Base-by-base conservation (phyloP, 2,113 vertebrate genomes). In the Archocentrus centrarchus region DNA sequence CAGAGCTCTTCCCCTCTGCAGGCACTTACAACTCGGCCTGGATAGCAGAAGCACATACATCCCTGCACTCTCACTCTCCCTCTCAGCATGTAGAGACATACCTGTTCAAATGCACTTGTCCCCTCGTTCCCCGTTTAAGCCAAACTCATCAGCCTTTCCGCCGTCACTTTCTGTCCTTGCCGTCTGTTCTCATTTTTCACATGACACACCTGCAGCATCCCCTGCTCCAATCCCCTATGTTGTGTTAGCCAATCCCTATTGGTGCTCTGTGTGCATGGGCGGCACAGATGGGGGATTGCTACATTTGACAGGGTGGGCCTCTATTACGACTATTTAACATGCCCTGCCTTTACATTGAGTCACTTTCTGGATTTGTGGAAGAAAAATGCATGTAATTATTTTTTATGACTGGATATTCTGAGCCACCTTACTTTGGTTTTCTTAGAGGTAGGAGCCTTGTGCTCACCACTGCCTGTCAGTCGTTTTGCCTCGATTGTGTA, bases 261-360 rank as follows among this genome's bases (percentile, higher is more conserved):
- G 95, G 95, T 95, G 95, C 95, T 94, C 93, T 94, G 95, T 95
- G 94, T 95, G 95, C 92, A 90, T 94, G 92, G 92, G 92, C 92
- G 44, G 91, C 94, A 93, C 94, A 94, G 91, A 83, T 89, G 78
- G 90, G 94, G 94, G 92, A 80, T 90, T 93, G 92, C 80, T 86
- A 80, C 89, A 89, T 77, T 88, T 89, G 89, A 92, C 88, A 88
- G 90, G 86, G 85, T 89, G 89, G 87, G 87, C 88, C 68, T 81
- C 62, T 88, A 81, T 85, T 85, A 88, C 35, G 75, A 70, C 81
- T 79, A 80, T 62, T 87, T 68, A 84, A 90, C 76, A 88, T 86
- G 82, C 84, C 86, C 91, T 81, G 91, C 90, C 92, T 94, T 92
- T 89, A 91, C 86, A 89, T 92, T 82, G 84, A 79, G 92, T 93